Evolutionary conservation across 2,113 vertebrate species (phyloP), one percentile per base, ranked within the genome.

Genomic region (Butastur rufipennis): DNA sequence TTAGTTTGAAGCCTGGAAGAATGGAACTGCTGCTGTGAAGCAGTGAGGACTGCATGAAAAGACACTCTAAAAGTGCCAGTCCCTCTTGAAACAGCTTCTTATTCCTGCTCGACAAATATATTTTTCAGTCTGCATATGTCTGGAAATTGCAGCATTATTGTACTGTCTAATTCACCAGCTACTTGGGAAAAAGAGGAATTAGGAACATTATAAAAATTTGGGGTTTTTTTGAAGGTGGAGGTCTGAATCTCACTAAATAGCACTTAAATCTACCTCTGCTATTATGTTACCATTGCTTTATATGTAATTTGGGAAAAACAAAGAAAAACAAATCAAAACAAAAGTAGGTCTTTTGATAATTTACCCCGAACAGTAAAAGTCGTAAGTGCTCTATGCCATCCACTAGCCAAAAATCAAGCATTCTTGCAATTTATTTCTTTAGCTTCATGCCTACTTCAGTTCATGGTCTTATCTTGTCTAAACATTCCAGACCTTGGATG

Each of bases 21-120:
- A 89, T 52, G 53, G 40, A 96, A 81, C 70, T 10, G 22, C 55
- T 93, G 55, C 88, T 95, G 85, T 79, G 87, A 96, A 94, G 61
- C 6, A 17, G 61, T 32, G 38, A 95, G n/a, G 19, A 68, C n/a
- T 74, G 50, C 13, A 16, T 86, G 81, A 94, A 97, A 94, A 94
- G 47, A 82, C 27, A 88, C 36, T 92, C 45, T 68, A 45, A 29
- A 93, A 96, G 27, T 78, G 50, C 15, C 43, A 65, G n/a, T 52
- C 18, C 63, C 25, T 67, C 82, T 89, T 93, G 82, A 95, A 96
- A 92, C 48, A 74, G 32, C 66, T 94, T 91, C 55, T 86, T 90
- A 81, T 81, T 88, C 26, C 34, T 77, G 34, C 10, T 85, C 6
- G 4, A n/a, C 26, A 87, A 84, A 72, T 63, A 68, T 3, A 45